Base-by-base conservation (phyloP, 2,113 vertebrate species). In the Fregata magnificens region DNA sequence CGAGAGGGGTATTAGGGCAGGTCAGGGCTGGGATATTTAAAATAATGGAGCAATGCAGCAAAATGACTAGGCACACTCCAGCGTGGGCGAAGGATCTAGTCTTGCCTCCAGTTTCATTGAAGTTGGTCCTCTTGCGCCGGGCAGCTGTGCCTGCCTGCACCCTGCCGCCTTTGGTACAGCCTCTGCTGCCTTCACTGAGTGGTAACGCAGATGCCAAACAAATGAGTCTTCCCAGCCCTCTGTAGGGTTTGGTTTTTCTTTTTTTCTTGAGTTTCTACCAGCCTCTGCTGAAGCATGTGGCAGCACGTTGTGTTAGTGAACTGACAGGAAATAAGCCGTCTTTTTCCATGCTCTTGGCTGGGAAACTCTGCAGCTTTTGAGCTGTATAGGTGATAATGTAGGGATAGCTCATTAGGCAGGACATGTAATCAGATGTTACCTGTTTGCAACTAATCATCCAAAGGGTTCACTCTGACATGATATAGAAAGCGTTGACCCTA, bases 311-410 rank as follows among this genome's bases (percentile, higher is more conserved):
- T 10, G 71, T 11, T 1, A 45, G 73, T 31, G 82, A 81, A 32
- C 71, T 14, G 72, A 44, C 1, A 5, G 93, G 91, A 94, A 95
- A 53, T 9, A 29, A 42, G 50, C n/a, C 47, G 59, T 5, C 76
- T 82, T 79, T 69, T 95, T 91, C 88, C 95, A 70, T 47, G 76
- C 79, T 94, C 69, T 10, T 34, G 84, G 85, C 86, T 85, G 88
- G 70, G 85, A 93, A 96, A 76, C 88, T 78, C 38, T 1, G 1
- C 53, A 42, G 81, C 70, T 65, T 61, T 67, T 67, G 56, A 53
- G 70, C 85, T 34, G 40, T 6, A 44, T 3, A 11, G 65, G 76
- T n/a, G 45, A 74, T 59, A 25, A 80, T 72, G 4, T 31, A 13
- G 52, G 67, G 66, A 26, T 16, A 38, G 52, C 74, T 97, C 94